Evolutionary conservation across 1,140 invertebrate genomes (phyloP).

Genomic region (Teleopsis dalmanni): DNA sequence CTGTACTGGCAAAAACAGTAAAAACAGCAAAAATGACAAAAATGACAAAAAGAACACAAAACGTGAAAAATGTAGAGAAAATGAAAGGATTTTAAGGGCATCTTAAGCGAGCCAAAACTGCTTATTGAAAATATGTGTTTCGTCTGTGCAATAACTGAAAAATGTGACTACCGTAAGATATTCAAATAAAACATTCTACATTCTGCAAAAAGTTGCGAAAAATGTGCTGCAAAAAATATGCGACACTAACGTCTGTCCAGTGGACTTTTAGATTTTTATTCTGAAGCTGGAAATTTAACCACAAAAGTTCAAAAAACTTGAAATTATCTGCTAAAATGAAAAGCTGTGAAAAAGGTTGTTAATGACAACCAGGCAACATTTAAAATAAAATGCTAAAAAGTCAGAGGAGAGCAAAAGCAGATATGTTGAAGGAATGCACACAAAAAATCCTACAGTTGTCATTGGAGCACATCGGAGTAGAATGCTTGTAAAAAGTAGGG

Average conservation of each 20-base stretch:
- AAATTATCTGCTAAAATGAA: too few relatives aligned
- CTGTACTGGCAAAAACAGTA: neutral
- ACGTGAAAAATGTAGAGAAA: too few relatives aligned
- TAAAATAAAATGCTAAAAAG: too few relatives aligned
- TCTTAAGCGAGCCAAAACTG: too few relatives aligned
- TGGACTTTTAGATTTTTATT: neutral
- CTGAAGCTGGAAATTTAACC: neutral
- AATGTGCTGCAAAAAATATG: neutral
- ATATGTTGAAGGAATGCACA: constrained; percentile 1
- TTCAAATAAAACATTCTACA: neutral
- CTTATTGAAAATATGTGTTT: too few relatives aligned
- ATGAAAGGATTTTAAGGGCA: too few relatives aligned
- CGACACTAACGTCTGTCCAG: neutral
- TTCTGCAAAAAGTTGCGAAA: neutral
- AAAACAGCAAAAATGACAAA: neutral
- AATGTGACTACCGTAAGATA: neutral
- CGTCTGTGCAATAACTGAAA: too few relatives aligned
- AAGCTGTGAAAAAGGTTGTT: constrained; percentile 7
- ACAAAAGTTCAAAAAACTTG: neutral
- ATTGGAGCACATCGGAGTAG: too few relatives aligned
- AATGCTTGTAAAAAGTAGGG: too few relatives aligned
- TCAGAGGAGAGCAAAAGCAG: neutral
- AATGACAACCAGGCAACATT: constrained; percentile 1
- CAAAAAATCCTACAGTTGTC: too few relatives aligned
- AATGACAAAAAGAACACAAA: neutral